Conservation (phyloP, 2,888 invertebrate genomes). For the Peribatodes rhomboidaria region DNA sequence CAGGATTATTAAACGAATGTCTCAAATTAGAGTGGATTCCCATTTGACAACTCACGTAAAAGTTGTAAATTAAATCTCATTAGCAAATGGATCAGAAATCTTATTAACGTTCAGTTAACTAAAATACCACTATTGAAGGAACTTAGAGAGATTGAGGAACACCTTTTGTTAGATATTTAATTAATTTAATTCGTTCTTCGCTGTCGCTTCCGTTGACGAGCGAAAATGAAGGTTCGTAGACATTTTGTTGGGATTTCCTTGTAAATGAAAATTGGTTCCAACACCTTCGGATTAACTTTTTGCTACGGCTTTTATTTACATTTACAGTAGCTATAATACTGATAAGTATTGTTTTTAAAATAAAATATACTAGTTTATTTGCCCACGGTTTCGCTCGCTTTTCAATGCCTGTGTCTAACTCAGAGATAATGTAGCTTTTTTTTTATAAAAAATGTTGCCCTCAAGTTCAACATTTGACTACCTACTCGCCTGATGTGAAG, state of each 20-base stretch:
- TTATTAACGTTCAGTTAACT: not conserved
- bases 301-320: not conserved
- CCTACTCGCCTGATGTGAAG: too few species aligned
- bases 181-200: not conserved
- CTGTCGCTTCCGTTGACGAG: not conserved
- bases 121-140: not conserved
- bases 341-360: not conserved
- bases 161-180: conserved; percentile 8
- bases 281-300: not conserved
- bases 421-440: too few species aligned
- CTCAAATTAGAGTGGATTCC: not conserved
- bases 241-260: conserved; percentile 1
- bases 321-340: not conserved
- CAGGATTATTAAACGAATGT: not conserved
- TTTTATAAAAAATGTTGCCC: too few species aligned
- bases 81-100: not conserved
- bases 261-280: not conserved
- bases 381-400: too few species aligned
- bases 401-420: too few species aligned
- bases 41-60: not conserved
- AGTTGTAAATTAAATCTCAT: not conserved
- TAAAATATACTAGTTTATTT: too few species aligned
- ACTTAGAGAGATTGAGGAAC: not conserved
- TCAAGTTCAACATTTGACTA: too few species aligned
- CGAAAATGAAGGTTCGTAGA: conserved; percentile 1